Percentiles rank a stretch among this genome's conserved stretches.
These are phyloP conservation scores for Cephus rjabovi DNA, from an alignment of 2,888 invertebrate species.

Conservation along the genomic window DNA sequence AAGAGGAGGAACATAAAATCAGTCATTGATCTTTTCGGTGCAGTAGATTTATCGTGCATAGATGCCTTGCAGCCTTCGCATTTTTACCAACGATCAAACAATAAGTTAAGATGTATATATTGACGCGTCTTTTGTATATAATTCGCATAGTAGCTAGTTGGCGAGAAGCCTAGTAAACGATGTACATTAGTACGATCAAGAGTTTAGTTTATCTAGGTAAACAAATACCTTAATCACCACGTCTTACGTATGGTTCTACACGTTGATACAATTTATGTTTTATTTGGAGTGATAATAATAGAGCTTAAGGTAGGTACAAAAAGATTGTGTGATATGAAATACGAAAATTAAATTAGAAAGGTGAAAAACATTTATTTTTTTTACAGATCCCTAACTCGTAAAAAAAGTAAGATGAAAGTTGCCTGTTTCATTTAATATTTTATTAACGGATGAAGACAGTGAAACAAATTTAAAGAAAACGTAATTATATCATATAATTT, in stretches of 20 bases:
- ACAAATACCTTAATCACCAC: neutral
- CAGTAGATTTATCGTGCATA: neutral
- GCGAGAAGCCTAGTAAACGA: neutral
- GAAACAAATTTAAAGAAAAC: neutral
- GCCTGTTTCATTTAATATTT: neutral
- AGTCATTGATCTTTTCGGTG: neutral
- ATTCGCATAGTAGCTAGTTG: neutral
- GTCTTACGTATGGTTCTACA: neutral
- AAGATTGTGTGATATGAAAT: neutral
- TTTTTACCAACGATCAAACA: neutral
- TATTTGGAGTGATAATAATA: neutral
- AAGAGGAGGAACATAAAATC: neutral
- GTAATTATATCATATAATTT: neutral
- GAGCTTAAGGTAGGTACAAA: neutral
- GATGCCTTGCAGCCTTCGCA: neutral
- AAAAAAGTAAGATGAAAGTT: neutral
- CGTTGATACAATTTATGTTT: neutral
- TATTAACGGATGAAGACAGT: neutral
- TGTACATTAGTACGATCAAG: neutral
- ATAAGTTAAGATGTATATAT: neutral
- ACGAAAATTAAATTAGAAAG: neutral
- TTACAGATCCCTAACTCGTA: neutral
- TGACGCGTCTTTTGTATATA: neutral
- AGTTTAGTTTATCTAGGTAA: neutral
- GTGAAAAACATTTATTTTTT: neutral